Base-by-base conservation (phyloP, 2,113 vertebrate species). In the Odocoileus hemionus region DNA sequence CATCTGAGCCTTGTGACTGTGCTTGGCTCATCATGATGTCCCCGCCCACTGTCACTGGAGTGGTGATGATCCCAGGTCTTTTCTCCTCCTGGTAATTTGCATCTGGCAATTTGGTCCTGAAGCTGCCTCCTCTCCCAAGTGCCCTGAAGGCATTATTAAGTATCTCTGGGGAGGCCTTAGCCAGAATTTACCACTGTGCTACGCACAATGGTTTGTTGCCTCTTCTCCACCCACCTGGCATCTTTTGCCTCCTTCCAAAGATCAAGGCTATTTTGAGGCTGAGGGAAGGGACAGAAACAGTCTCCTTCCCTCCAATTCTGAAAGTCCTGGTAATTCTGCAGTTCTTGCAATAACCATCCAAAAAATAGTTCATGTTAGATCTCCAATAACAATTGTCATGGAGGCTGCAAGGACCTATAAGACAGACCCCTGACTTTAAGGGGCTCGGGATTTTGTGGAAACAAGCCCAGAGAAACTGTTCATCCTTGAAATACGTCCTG, bases 141-240 rank as follows among this genome's bases (percentile, higher is more conserved):
- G 25, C 15, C 43, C 16, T 39, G 60, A 4, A 54, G 57, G 12
- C 17, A 23, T 43, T 12, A 2, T 26, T 26, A 12, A 21, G 8
- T 21, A 1, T 45, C 54, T 52, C 45, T 54, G 23, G 21, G 21
- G 52, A 50, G 3, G 28, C n/a, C 15, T 13, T 0, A 30, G 23
- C 23, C 83, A 6, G 39, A 50, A 33, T 33, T 47, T 10, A 26
- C 12, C 7, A 6, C 12, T 10, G 17, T 10, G 1, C 1, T 76
- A 2, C 33, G 1, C 5, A 39, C 1, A 15, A 7, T 23, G 3
- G 15, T 8, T 19, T 4, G 47, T 33, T 52, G 55, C 26, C 5
- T 92, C 58, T 28, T 50, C 57, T 58, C 10, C 43, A 0, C 39
- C 55, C 17, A 11, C 12, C 1, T 1, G 54, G 74, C 25, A 19